phyloP scores from a whole-genome alignment of 1,140 invertebrate species.

The Drosophila dunni region DNA sequence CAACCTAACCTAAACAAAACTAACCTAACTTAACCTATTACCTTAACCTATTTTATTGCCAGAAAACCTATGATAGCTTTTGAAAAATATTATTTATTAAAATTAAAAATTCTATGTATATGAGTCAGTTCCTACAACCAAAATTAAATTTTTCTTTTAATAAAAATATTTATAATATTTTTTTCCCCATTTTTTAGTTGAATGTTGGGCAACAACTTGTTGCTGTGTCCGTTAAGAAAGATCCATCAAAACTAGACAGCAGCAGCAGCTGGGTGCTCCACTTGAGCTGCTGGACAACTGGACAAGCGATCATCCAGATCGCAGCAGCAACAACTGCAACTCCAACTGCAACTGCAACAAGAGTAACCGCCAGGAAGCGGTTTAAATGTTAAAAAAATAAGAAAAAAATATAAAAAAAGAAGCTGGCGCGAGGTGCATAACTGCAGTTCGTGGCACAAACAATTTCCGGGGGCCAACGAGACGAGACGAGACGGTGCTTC shows the following conservation, averaged over 20 bases:
- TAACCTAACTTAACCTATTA: no score
- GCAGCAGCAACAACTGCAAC: background rate
- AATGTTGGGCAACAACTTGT: constrained; percentile 1
- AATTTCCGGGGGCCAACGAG: constrained; percentile 67
- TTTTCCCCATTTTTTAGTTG: background rate
- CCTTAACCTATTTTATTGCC: no score
- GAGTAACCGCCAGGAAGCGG: constrained; percentile 42
- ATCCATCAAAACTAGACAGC: constrained; percentile 54
- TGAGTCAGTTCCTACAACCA: no score
- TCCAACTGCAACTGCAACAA: background rate
- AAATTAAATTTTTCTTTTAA: no score
- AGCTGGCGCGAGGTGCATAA: constrained; percentile 35
- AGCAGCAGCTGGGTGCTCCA: constrained; percentile 43
- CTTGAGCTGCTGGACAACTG: constrained; percentile 23
- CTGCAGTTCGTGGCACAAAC: constrained; percentile 72
- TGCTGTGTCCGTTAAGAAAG: constrained; percentile 10
- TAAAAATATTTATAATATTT: background rate
- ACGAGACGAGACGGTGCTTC: constrained; percentile 16
- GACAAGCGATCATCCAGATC: constrained; percentile 23
- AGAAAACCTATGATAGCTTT: no score
- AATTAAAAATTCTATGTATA: no score
- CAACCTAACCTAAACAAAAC: no score
- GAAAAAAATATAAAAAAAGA: constrained; percentile 16
- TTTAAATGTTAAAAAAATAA: constrained; percentile 32
- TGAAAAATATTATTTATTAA: no score